A percentile compares a stretch with the other conserved stretches of the same genome.
Conservation (phyloP, 2,888 invertebrate genomes). For the Cordylochernes scorpioides region DNA sequence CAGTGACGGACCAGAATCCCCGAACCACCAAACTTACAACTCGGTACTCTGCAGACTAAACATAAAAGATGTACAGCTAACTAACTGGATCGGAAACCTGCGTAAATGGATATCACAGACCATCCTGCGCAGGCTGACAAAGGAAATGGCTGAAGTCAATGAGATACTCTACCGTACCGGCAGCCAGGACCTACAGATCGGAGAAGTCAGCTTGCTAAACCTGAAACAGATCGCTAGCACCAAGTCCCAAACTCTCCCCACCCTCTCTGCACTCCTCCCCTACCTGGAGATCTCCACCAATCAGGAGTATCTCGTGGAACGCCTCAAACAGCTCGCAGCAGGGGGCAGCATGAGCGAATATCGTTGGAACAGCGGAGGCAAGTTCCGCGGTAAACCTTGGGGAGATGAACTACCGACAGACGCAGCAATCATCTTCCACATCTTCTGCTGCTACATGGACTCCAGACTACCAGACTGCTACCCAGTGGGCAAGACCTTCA, state of each 20-base stretch:
- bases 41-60: conserved; percentile 27
- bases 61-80: conserved; percentile 37
- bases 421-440: conserved; percentile 53
- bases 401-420: conserved; percentile 59
- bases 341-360: conserved; percentile 69
- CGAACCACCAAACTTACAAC: no score
- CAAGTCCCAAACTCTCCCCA: conserved; percentile 30
- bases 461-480: conserved; percentile 33
- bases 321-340: conserved; percentile 47
- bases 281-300: conserved; percentile 55
- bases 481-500: conserved; percentile 24
- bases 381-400: conserved; percentile 44
- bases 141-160: conserved; percentile 44
- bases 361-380: conserved; percentile 58
- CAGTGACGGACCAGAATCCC: conserved; percentile 8
- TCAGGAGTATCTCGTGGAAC: conserved; percentile 54
- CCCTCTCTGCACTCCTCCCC: conserved; percentile 36
- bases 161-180: conserved; percentile 40
- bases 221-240: conserved; percentile 39
- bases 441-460: conserved; percentile 61
- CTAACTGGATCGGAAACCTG: conserved; percentile 49
- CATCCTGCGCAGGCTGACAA: conserved; percentile 42
- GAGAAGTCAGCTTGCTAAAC: conserved; percentile 39
- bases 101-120: conserved; percentile 56
- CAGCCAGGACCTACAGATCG: conserved; percentile 23